Evolutionary conservation across 2,888 invertebrate genomes (phyloP), one percentile per base, ranked within the genome.

Genomic region (Eilema sororculum): DNA sequence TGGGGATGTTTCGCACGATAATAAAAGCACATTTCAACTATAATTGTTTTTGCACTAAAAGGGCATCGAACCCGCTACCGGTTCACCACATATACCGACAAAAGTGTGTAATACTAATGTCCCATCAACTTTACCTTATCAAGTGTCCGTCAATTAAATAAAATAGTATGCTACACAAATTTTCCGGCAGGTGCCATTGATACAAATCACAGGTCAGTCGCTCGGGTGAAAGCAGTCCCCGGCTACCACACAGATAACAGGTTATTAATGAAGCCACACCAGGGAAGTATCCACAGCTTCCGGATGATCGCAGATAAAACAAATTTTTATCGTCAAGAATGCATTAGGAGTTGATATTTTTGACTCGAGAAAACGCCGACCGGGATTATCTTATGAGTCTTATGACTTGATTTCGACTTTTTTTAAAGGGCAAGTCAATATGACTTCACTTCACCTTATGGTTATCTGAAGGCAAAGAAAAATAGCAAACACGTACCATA

Each of bases 231-330:
- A 52, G 52, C 20, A 20, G 46, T 20, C 5, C 41, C 46, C 8
- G 46, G 20, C 16, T 6, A 46, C 52, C n/a, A 20, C 5, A 52
- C 20, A 52, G 52, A 52, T 52, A 52, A 52, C n/a, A 52, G 20
- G 20, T 52, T 52, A 52, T 52, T 52, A 52, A 52, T 52, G 52
- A 52, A 52, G n/a, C 52, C 52, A 52, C 52, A n/a, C 52, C 52
- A 52, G 6, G 52, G 46, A 46, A 20, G 52, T 46, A 52, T 8
- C 20, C 20, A 3, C n/a, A 52, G 52, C 52, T 52, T 52, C 52
- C 52, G 20, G 52, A 52, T 52, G n/a, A 52, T 52, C 52, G 0
- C 9, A 52, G 52, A 52, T 52, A 52, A 52, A 52, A 52, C 52
- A 52, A 52, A 52, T 52, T 52, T 52, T 52, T 52, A 52, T 52